phyloP scores from a whole-genome alignment of 2,888 invertebrate genomes.

The Baccha elongata region DNA sequence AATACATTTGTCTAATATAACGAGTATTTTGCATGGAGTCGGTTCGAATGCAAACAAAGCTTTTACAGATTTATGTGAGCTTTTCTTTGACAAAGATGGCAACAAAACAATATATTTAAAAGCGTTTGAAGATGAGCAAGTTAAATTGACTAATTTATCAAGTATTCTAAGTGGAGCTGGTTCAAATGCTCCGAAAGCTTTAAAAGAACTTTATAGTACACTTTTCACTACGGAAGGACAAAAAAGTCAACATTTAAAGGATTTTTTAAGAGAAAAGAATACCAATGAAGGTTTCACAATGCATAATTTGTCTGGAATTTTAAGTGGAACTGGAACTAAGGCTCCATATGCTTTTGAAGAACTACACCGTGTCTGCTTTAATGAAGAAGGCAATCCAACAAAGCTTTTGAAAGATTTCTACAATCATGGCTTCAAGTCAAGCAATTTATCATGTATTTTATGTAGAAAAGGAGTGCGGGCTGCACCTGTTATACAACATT shows the following conservation, averaged over 20 bases:
- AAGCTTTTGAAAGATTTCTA: slow-evolving; percentile 11
- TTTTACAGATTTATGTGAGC: slow-evolving; percentile 14
- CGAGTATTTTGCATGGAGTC: slow-evolving; percentile 20
- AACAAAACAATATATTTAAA: slow-evolving; percentile 5
- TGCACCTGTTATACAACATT: background rate
- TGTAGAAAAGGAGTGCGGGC: slow-evolving; percentile 17
- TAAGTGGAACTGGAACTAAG: slow-evolving; percentile 22
- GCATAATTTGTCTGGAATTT: slow-evolving; percentile 1
- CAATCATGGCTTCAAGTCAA: background rate
- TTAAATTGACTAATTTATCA: background rate
- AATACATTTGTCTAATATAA: slow-evolving; percentile 5
- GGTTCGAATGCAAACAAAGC: slow-evolving; percentile 23
- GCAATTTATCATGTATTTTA: slow-evolving; percentile 7
- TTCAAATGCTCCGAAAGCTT: slow-evolving; percentile 11
- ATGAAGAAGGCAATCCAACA: background rate
- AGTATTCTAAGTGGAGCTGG: slow-evolving; percentile 22
- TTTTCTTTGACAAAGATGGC: slow-evolving; percentile 23
- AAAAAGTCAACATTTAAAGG: background rate
- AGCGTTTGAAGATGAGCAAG: slow-evolving; percentile 1
- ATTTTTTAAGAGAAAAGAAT: background rate
- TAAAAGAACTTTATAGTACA: slow-evolving; percentile 8
- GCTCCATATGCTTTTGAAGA: slow-evolving; percentile 19
- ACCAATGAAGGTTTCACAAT: background rate
- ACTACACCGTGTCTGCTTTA: background rate
- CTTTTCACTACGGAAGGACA: slow-evolving; percentile 12